These are phyloP conservation scores for Drosophila lacertosa DNA, from an alignment of 1,140 invertebrate genomes.

Conservation along the genomic window DNA sequence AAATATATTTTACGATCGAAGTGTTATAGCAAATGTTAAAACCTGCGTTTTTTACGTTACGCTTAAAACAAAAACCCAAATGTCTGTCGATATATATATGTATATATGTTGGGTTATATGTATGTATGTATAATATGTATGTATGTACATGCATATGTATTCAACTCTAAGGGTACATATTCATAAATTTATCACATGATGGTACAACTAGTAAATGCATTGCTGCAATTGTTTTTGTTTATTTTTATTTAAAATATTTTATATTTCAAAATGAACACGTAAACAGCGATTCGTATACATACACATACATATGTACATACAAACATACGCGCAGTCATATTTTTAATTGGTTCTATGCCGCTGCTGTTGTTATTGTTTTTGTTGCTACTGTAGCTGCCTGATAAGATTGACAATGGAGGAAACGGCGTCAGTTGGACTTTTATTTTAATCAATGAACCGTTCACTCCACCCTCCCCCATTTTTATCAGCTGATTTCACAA, in stretches of 20 bases:
- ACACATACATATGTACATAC: slow-evolving; percentile 6
- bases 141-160: neutral
- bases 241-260: slow-evolving; percentile 22
- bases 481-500: slow-evolving; percentile 46
- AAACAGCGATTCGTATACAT: too few relatives aligned
- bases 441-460: slow-evolving; percentile 72
- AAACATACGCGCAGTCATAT: slow-evolving; percentile 25
- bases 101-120: too few relatives aligned
- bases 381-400: slow-evolving; percentile 25
- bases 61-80: too few relatives aligned
- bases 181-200: slow-evolving; percentile 24
- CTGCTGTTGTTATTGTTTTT: slow-evolving; percentile 44
- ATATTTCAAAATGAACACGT: slow-evolving; percentile 8
- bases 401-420: slow-evolving; percentile 71
- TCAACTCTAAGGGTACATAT: neutral
- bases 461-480: slow-evolving; percentile 26
- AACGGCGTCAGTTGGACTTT: slow-evolving; percentile 64
- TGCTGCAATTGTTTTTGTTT: slow-evolving; percentile 32
- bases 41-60: too few relatives aligned
- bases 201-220: slow-evolving; percentile 9
- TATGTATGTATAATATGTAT: too few relatives aligned
- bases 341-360: slow-evolving; percentile 58
- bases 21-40: too few relatives aligned
- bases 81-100: too few relatives aligned
- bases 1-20: too few relatives aligned